Conservation (phyloP, 1,140 invertebrate genomes). For the Ooceraea biroi region DNA sequence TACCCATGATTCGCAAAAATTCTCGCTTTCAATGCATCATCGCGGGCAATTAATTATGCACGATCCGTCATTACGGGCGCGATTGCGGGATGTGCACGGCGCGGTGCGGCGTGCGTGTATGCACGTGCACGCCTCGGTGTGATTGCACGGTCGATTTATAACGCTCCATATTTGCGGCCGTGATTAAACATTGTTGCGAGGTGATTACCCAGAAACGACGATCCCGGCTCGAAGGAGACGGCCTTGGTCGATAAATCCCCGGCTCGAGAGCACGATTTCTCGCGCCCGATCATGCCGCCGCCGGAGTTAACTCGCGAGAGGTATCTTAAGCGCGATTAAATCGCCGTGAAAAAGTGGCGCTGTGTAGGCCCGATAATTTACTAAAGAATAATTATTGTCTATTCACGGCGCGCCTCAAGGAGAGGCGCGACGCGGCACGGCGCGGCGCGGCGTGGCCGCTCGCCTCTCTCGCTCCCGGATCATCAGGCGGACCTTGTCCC, state of each 20-base stretch:
- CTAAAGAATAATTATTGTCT: constrained; percentile 69
- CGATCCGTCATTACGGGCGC: constrained; percentile 55
- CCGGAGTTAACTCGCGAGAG: constrained; percentile 57
- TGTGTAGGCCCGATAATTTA: constrained; percentile 67
- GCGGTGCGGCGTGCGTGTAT: not conserved
- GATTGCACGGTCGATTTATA: constrained; percentile 62
- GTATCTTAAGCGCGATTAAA: constrained; percentile 62
- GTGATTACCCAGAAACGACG: constrained; percentile 64
- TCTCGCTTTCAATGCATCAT: constrained; percentile 52
- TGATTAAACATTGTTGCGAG: constrained; percentile 64
- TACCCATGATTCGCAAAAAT: constrained; percentile 56
- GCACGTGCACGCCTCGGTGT: constrained; percentile 25
- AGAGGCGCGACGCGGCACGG: not conserved
- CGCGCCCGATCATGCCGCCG: constrained; percentile 49
- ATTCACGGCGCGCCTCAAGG: constrained; percentile 45
- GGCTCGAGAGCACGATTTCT: constrained; percentile 51
- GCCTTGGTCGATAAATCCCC: constrained; percentile 60
- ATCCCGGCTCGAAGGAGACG: constrained; percentile 52
- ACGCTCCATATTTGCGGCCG: constrained; percentile 61
- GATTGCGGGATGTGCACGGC: constrained; percentile 26
- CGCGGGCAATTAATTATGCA: constrained; percentile 56
- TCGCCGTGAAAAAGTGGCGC: constrained; percentile 58
- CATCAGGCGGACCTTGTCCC: constrained; percentile 71
- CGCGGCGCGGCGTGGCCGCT: not conserved
- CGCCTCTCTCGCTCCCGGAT: constrained; percentile 61